Conservation (phyloP, 2,888 invertebrate genomes). For the Pachliopta kotzebuea region DNA sequence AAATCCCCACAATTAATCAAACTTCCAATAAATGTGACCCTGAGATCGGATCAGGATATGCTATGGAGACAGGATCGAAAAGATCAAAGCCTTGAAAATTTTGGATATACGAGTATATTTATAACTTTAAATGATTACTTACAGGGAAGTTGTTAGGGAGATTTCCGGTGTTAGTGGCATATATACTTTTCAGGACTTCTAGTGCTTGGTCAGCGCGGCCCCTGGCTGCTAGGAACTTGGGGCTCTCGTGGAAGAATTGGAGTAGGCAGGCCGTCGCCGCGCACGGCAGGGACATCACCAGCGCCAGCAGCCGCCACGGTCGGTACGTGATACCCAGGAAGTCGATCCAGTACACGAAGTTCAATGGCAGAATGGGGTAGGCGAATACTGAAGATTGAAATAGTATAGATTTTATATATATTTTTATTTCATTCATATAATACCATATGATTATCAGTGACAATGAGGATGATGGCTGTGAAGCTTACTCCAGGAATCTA, state of each 20-base stretch:
- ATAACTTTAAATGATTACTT: too few relatives aligned
- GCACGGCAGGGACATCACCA: constrained; percentile 84
- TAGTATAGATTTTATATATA: too few relatives aligned
- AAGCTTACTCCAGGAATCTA: too few relatives aligned
- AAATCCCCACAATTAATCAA: too few relatives aligned
- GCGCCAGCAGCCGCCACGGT: constrained; percentile 88
- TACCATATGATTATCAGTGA: too few relatives aligned
- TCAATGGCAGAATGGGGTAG: constrained; percentile 84
- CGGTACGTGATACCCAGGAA: constrained; percentile 80
- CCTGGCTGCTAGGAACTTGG: constrained; percentile 86
- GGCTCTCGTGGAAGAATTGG: constrained; percentile 86
- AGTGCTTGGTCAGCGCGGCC: constrained; percentile 81
- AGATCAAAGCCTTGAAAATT: too few relatives aligned
- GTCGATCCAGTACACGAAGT: constrained; percentile 63
- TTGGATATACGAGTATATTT: too few relatives aligned
- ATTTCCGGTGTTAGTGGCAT: constrained; percentile 61
- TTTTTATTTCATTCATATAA: too few relatives aligned
- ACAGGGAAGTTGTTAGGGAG: constrained; percentile 60
- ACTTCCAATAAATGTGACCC: too few relatives aligned
- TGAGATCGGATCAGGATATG: too few relatives aligned
- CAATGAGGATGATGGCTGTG: too few relatives aligned
- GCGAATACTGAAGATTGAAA: constrained; percentile 77
- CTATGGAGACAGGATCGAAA: too few relatives aligned
- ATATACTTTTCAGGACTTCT: constrained; percentile 59
- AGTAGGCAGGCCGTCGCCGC: constrained; percentile 81